These are phyloP conservation scores for Amblyjoppa fuscipennis DNA, from an alignment of 2,888 invertebrate genomes.

Conservation along the genomic window DNA sequence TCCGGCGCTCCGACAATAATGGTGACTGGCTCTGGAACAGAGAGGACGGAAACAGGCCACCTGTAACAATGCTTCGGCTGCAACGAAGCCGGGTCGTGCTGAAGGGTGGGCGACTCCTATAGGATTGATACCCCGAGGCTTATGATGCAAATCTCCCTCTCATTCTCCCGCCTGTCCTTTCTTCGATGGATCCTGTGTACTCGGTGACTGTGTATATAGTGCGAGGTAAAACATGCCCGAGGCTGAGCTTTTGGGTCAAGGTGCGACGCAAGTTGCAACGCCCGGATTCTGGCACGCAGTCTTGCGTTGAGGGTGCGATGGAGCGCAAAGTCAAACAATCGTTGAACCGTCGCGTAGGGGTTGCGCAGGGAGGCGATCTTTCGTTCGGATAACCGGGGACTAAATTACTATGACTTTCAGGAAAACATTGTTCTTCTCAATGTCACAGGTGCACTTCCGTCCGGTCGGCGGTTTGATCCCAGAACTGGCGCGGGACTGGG, in stretches of 20 bases:
- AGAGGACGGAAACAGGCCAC: constrained; percentile 43
- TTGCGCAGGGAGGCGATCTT: not conserved
- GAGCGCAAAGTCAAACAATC: not conserved
- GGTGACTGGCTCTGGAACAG: constrained; percentile 91
- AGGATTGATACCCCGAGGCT: constrained; percentile 40
- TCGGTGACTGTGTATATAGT: not conserved
- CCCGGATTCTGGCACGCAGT: not conserved
- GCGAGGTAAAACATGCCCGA: constrained; percentile 27
- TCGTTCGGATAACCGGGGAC: no score
- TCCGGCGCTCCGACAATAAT: constrained; percentile 93
- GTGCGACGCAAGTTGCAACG: constrained; percentile 46
- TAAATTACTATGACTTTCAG: no score
- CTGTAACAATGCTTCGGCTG: constrained; percentile 47
- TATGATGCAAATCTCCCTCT: constrained; percentile 42
- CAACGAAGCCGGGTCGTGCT: constrained; percentile 9
- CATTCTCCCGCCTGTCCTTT: constrained; percentile 7
- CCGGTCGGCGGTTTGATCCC: no score
- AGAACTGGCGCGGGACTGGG: no score
- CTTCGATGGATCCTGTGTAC: constrained; percentile 36
- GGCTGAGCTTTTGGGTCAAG: constrained; percentile 72
- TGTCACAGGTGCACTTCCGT: no score
- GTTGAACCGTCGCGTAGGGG: no score
- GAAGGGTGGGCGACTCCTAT: constrained; percentile 45
- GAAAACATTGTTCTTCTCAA: no score
- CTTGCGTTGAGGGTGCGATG: not conserved